A percentile compares a stretch with the other conserved stretches of the same genome.
Conservation (phyloP, 1,140 invertebrate species). For the Zeugodacus cucurbitae region DNA sequence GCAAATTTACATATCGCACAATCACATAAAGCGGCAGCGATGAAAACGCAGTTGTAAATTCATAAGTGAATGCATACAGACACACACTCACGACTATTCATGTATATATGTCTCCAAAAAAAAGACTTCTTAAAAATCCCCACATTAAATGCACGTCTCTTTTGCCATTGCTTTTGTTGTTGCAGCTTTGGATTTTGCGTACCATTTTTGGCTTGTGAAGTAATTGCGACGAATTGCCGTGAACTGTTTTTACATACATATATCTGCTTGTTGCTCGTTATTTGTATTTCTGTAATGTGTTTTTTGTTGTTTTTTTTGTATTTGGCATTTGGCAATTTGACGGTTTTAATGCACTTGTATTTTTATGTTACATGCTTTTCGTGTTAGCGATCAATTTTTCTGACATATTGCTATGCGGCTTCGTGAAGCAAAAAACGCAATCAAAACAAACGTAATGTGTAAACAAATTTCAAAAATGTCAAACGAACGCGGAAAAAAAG, state of each 20-base stretch:
- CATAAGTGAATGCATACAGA: not conserved
- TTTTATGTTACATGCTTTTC: not conserved
- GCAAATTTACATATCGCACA: not conserved
- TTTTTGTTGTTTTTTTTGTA: not conserved
- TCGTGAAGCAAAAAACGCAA: conserved; percentile 45
- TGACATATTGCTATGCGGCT: not conserved
- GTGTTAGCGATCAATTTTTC: not conserved
- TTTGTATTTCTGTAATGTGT: not conserved
- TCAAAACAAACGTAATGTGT: not conserved
- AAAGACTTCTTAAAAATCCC: not conserved
- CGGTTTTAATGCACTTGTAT: not conserved
- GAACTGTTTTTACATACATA: not conserved
- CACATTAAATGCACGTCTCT: not conserved
- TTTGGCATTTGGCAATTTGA: not conserved
- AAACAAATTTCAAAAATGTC: not conserved
- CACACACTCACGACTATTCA: not conserved
- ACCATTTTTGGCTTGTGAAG: not conserved
- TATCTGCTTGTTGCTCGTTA: not conserved
- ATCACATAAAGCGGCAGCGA: not conserved
- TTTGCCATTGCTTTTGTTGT: not conserved
- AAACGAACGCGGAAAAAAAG: conserved; percentile 42
- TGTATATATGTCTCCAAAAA: not conserved
- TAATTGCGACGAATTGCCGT: not conserved
- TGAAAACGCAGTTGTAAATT: not conserved
- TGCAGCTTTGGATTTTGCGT: not conserved